These are phyloP conservation scores for Crotophaga sulcirostris DNA, from an alignment of 2,113 vertebrate species.

Conservation along the genomic window DNA sequence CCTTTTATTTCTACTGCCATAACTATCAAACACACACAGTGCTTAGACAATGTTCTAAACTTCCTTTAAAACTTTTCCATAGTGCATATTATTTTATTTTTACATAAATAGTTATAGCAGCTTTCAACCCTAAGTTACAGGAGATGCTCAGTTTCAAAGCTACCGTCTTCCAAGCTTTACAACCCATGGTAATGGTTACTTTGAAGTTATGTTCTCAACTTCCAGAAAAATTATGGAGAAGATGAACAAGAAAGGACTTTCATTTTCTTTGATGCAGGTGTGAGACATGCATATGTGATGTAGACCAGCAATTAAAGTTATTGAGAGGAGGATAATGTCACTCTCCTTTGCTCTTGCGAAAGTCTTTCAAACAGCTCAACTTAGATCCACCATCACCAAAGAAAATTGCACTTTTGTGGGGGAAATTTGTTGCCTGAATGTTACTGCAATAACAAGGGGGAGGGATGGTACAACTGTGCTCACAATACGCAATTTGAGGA, in stretches of 20 bases:
- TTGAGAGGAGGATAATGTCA: background rate
- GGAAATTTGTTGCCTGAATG: background rate
- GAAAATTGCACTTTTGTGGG: accelerated
- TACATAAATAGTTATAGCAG: background rate
- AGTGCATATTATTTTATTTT: slow-evolving; percentile 11
- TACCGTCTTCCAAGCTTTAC: background rate
- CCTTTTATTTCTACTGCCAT: background rate
- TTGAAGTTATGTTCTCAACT: background rate
- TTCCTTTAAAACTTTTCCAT: background rate
- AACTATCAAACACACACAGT: background rate
- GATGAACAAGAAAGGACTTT: background rate
- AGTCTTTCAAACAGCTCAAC: background rate
- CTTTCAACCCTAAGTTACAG: background rate
- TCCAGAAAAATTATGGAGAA: background rate
- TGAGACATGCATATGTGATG: background rate
- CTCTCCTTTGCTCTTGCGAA: background rate
- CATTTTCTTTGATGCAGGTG: background rate
- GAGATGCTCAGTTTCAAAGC: background rate
- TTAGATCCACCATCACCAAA: background rate
- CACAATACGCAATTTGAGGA: background rate
- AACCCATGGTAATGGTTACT: background rate
- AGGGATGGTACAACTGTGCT: background rate
- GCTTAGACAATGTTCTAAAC: background rate
- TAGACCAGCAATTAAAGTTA: background rate
- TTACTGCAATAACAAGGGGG: background rate